These are phyloP conservation scores for Troides helena DNA, from an alignment of 2,888 invertebrate species.

Conservation along the genomic window DNA sequence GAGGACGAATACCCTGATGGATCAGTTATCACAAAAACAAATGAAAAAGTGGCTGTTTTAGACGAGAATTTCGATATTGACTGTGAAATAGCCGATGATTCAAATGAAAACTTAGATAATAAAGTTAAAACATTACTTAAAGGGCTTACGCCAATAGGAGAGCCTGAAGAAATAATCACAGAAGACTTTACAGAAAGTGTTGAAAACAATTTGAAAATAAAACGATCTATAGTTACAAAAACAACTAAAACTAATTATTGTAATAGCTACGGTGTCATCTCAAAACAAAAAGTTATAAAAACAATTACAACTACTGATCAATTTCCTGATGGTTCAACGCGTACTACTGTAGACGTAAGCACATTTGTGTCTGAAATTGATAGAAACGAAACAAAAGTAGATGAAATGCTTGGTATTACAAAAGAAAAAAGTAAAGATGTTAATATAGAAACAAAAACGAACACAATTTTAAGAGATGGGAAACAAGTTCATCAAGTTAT, in stretches of 20 bases:
- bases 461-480: constrained; percentile 49
- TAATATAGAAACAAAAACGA: constrained; percentile 56
- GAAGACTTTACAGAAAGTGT: constrained; percentile 45
- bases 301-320: constrained; percentile 61
- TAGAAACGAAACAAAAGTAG: constrained; percentile 38
- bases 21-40: constrained; percentile 61
- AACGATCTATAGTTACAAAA: constrained; percentile 52
- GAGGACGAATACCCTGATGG: constrained; percentile 72
- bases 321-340: constrained; percentile 62
- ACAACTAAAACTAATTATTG: constrained; percentile 54
- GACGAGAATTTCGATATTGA: constrained; percentile 47
- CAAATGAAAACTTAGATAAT: constrained; percentile 32
- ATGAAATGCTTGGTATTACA: constrained; percentile 48
- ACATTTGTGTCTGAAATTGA: constrained; percentile 59
- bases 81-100: constrained; percentile 32
- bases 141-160: constrained; percentile 40
- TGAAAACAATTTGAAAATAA: constrained; percentile 48
- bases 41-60: constrained; percentile 59
- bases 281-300: constrained; percentile 58
- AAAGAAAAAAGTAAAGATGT: constrained; percentile 56
- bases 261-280: constrained; percentile 43
- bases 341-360: constrained; percentile 59
- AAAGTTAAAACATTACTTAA: constrained; percentile 45
- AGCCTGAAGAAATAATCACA: constrained; percentile 49
- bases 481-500: constrained; percentile 58